phyloP scores from a whole-genome alignment of 2,888 invertebrate species.

The Odontothrips loti region DNA sequence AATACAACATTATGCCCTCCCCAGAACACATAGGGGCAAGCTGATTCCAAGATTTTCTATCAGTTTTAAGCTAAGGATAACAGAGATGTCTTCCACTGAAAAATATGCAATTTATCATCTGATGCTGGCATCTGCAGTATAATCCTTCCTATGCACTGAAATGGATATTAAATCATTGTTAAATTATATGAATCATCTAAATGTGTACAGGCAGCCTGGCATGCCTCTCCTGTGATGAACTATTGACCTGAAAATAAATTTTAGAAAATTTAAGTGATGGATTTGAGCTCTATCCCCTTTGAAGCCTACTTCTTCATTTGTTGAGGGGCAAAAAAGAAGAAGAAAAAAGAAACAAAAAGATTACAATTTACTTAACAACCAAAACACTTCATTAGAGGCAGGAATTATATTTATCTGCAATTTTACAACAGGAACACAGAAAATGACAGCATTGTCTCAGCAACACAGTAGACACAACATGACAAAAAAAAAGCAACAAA shows the following conservation, averaged over 20 bases:
- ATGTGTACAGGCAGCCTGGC: neutral
- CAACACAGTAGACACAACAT: neutral
- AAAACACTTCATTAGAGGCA: too few relatives aligned
- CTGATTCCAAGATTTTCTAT: too few relatives aligned
- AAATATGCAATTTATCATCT: neutral
- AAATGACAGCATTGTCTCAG: neutral
- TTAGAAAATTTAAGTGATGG: too few relatives aligned
- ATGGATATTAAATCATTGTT: neutral
- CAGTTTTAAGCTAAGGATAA: neutral
- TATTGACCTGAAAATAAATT: neutral
- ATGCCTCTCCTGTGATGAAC: neutral
- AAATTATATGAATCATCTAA: neutral
- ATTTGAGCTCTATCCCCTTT: too few relatives aligned
- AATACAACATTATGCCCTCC: neutral
- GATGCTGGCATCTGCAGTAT: neutral
- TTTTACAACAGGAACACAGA: too few relatives aligned
- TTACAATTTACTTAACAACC: too few relatives aligned
- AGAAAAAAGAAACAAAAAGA: too few relatives aligned
- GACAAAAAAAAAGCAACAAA: neutral
- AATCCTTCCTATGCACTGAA: neutral
- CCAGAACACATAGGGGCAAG: too few relatives aligned
- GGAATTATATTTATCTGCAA: too few relatives aligned
- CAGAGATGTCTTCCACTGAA: neutral
- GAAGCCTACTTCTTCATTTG: too few relatives aligned
- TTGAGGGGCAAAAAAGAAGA: too few relatives aligned